Evolutionary conservation across 2,113 vertebrate genomes (phyloP).

Genomic region (Scolopax mira): DNA sequence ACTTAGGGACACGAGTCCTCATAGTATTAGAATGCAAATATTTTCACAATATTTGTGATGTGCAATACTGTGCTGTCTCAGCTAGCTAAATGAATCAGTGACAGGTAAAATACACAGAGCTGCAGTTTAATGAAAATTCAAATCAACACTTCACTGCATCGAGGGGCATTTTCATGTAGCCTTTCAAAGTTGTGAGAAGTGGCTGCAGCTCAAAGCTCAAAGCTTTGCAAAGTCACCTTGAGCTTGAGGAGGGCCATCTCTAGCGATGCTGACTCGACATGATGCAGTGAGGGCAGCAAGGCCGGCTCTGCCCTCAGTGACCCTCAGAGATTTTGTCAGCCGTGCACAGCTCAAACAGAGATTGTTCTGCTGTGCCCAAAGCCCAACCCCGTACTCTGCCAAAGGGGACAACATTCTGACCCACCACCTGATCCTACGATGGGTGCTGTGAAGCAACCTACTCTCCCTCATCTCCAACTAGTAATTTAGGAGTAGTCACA

Average conservation of each 20-base stretch:
- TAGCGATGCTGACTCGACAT: not conserved
- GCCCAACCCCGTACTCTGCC: not conserved
- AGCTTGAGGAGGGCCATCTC: not conserved
- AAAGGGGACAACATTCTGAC: not conserved
- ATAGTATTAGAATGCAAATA: constrained; percentile 71
- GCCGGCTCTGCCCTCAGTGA: not conserved
- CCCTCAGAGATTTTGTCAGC: not conserved
- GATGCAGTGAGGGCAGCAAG: not conserved
- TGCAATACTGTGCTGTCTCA: constrained; percentile 72
- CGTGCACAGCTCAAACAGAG: not conserved
- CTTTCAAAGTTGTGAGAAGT: not conserved
- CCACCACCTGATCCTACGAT: not conserved
- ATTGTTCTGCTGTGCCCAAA: not conserved
- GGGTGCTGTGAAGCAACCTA: not conserved
- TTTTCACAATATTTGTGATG: constrained; percentile 68
- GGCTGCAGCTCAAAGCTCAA: not conserved
- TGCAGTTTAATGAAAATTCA: constrained; percentile 64
- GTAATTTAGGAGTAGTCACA: constrained; percentile 30
- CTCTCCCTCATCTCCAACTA: constrained; percentile 15
- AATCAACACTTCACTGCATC: not conserved
- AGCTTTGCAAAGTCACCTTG: not conserved
- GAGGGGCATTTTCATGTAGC: not conserved
- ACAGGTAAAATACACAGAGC: constrained; percentile 74
- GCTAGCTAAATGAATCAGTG: constrained; percentile 77
- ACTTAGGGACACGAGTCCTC: constrained; percentile 57